A percentile compares a stretch with the other conserved stretches of the same genome.
Conservation (phyloP, 2,113 vertebrate genomes). For the Sebastes schlegelii region DNA sequence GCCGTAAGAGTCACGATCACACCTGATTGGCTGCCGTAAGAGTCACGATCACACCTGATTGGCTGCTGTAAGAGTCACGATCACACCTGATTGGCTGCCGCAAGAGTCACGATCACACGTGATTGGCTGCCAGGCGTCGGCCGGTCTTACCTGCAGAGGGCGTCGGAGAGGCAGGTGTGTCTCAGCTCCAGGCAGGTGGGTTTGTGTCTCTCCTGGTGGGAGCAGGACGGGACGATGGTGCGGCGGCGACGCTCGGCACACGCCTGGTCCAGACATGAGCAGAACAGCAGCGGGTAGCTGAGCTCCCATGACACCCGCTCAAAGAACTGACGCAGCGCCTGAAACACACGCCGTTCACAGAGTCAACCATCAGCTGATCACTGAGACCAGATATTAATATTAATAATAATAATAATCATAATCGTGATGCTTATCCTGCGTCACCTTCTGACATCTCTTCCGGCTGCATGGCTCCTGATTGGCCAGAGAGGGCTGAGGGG, state of each 20-base stretch:
- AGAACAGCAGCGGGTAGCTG: constrained; percentile 96
- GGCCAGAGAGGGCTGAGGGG: constrained; percentile 68
- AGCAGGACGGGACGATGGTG: constrained; percentile 94
- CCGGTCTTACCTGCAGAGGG: constrained; percentile 88
- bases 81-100: constrained; percentile 1
- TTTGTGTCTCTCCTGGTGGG: constrained; percentile 91
- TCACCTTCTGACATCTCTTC: constrained; percentile 91
- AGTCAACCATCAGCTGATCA: too few relatives aligned
- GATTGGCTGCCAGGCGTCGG: constrained; percentile 13
- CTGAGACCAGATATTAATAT: too few relatives aligned
- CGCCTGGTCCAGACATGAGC: constrained; percentile 91
- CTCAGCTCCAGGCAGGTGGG: constrained; percentile 92
- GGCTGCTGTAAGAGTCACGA: neutral
- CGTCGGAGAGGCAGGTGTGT: constrained; percentile 85
- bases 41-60: neutral
- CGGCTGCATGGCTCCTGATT: constrained; percentile 89
- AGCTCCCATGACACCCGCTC: constrained; percentile 92
- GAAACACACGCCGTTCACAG: neutral
- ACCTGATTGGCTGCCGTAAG: constrained; percentile 2
- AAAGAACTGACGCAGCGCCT: constrained; percentile 94
- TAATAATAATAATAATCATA: too few relatives aligned
- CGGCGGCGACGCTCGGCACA: constrained; percentile 94
- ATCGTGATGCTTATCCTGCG: too few relatives aligned
- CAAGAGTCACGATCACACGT: neutral
- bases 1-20: too few relatives aligned